Evolutionary conservation across 2,113 vertebrate genomes (phyloP).

Genomic region (Axis porcinus): DNA sequence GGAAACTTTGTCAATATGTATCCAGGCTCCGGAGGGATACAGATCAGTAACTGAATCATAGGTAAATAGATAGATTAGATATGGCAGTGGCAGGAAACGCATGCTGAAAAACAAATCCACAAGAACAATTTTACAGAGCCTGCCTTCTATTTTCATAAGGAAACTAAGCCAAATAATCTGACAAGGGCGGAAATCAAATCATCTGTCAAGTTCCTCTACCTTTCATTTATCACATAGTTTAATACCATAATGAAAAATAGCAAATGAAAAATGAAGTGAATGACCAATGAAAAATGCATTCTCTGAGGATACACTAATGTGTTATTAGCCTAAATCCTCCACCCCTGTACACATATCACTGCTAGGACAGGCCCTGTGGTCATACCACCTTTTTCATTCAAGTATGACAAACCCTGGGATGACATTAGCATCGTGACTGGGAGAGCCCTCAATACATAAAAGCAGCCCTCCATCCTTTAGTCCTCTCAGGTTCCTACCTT

Average conservation of each 20-base stretch:
- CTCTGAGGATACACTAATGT: slow-evolving; percentile 49
- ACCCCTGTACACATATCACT: background rate
- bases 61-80: slow-evolving; percentile 80
- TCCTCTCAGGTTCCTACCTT: background rate
- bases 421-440: background rate
- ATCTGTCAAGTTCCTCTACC: slow-evolving; percentile 72
- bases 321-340: slow-evolving; percentile 58
- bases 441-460: background rate
- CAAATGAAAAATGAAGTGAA: slow-evolving; percentile 74
- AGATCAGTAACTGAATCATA: slow-evolving; percentile 76
- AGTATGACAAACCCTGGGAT: slow-evolving; percentile 41
- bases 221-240: slow-evolving; percentile 74
- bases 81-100: slow-evolving; percentile 64
- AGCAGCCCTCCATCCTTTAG: background rate
- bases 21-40: slow-evolving; percentile 70
- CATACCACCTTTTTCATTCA: slow-evolving; percentile 48
- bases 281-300: slow-evolving; percentile 72
- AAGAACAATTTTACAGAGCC: slow-evolving; percentile 75
- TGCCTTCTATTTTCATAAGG: slow-evolving; percentile 76
- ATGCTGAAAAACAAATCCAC: slow-evolving; percentile 73
- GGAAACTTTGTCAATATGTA: slow-evolving; percentile 74
- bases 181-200: slow-evolving; percentile 76
- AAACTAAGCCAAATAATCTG: slow-evolving; percentile 78
- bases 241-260: slow-evolving; percentile 68
- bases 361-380: slow-evolving; percentile 2